Conservation (phyloP, 2,113 vertebrate genomes). For the Rhinopomastus cyanomelas region DNA sequence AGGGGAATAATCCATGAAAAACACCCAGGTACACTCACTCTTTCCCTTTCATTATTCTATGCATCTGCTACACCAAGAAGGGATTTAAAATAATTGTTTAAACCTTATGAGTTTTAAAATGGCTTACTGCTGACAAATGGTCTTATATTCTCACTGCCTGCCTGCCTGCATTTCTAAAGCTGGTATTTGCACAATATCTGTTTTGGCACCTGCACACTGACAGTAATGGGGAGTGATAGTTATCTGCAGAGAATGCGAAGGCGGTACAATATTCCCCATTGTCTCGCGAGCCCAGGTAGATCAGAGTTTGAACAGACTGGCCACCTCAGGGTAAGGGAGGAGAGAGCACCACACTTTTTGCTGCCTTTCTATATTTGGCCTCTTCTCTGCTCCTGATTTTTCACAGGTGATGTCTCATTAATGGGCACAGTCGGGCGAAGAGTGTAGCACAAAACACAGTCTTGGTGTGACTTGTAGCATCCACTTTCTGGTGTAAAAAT, state of each 20-base stretch:
- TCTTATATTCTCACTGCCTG: background rate
- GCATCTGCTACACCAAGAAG: background rate
- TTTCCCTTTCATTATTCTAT: background rate
- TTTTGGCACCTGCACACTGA: background rate
- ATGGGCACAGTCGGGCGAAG: background rate
- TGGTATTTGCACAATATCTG: background rate
- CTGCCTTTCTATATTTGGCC: background rate
- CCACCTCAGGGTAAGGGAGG: background rate
- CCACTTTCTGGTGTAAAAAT: background rate
- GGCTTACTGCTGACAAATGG: background rate
- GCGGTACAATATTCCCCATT: background rate
- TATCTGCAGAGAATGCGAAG: background rate
- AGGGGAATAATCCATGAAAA: background rate
- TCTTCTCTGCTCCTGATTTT: background rate
- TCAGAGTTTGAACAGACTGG: background rate
- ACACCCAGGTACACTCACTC: background rate
- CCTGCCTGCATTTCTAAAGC: background rate
- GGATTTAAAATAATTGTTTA: slow-evolving; percentile 27
- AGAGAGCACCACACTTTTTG: background rate
- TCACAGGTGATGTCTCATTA: background rate
- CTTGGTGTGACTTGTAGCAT: background rate
- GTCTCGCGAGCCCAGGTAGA: background rate
- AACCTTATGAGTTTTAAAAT: background rate
- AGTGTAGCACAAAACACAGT: background rate
- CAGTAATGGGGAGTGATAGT: background rate